Evolutionary conservation across 1,140 invertebrate genomes (phyloP).

Genomic region (Magallana gigas): DNA sequence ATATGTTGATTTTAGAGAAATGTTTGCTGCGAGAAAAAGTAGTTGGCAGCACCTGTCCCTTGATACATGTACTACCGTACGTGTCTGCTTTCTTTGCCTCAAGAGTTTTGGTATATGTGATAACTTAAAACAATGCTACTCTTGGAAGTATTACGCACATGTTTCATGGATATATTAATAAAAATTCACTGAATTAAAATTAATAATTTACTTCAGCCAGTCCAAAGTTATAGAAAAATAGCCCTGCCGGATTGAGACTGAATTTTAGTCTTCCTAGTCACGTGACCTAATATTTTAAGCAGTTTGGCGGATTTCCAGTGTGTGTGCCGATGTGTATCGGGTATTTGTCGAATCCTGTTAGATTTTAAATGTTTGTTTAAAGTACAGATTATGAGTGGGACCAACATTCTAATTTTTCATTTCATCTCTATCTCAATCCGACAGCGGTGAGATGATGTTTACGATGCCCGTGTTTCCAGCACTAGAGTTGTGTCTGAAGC

Average conservation of each 20-base stretch:
- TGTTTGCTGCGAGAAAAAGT: too few species aligned
- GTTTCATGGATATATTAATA: too few species aligned
- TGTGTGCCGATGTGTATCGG: conserved; percentile 6
- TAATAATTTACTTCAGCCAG: too few species aligned
- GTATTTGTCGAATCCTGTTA: conserved; percentile 31
- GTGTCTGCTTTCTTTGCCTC: too few species aligned
- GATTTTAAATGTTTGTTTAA: conserved; percentile 35
- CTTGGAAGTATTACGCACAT: too few species aligned
- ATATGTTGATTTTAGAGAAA: too few species aligned
- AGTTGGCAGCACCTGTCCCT: too few species aligned
- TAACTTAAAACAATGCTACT: too few species aligned
- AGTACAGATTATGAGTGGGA: conserved; percentile 26
- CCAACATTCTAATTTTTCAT: background rate
- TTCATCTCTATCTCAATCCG: conserved; percentile 9
- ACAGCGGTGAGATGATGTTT: background rate
- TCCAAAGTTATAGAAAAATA: too few species aligned
- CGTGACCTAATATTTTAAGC: conserved; percentile 26
- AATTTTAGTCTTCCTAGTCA: conserved; percentile 4
- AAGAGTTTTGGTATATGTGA: too few species aligned
- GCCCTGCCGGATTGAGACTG: background rate
- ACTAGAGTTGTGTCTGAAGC: background rate
- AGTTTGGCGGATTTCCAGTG: conserved; percentile 29
- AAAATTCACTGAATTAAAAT: too few species aligned
- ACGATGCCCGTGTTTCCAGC: background rate
- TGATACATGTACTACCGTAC: too few species aligned